phyloP scores from a whole-genome alignment of 2,113 vertebrate species.

The Datnioides undecimradiatus region DNA sequence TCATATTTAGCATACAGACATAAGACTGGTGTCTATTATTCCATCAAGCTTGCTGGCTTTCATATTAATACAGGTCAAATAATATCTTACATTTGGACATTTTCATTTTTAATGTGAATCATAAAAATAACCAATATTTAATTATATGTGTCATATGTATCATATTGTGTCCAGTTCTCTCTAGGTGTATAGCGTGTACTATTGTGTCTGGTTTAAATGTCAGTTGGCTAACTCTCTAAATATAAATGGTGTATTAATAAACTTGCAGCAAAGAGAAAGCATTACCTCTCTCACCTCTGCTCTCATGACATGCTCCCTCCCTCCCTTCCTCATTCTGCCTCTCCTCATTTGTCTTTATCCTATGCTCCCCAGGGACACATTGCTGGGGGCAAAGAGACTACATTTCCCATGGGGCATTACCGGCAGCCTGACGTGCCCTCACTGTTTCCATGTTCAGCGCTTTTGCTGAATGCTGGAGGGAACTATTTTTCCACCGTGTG shows the following conservation, averaged over 20 bases:
- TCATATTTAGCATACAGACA: no score
- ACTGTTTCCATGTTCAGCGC: conserved; percentile 64
- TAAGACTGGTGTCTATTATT: no score
- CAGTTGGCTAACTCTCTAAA: not conserved
- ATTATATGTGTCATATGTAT: no score
- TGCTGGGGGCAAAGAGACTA: conserved; percentile 61
- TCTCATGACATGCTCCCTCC: conserved; percentile 6
- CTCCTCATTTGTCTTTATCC: conserved; percentile 23
- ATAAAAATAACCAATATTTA: no score
- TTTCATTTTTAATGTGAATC: no score
- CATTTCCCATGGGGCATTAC: conserved; percentile 63
- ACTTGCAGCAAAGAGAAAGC: conserved; percentile 15
- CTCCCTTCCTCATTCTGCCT: not conserved
- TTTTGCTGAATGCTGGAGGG: conserved; percentile 60
- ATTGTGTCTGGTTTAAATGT: not conserved
- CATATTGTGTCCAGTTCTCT: no score
- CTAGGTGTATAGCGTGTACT: no score
- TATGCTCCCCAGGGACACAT: conserved; percentile 23
- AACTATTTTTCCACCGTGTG: conserved; percentile 37
- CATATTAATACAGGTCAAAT: no score
- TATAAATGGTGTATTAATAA: conserved; percentile 18
- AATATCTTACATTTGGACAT: no score
- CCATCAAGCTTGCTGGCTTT: no score
- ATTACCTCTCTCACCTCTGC: conserved; percentile 6
- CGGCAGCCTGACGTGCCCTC: conserved; percentile 45